Conservation (phyloP, 2,888 invertebrate species). For the Willowsia nigromaculata region DNA sequence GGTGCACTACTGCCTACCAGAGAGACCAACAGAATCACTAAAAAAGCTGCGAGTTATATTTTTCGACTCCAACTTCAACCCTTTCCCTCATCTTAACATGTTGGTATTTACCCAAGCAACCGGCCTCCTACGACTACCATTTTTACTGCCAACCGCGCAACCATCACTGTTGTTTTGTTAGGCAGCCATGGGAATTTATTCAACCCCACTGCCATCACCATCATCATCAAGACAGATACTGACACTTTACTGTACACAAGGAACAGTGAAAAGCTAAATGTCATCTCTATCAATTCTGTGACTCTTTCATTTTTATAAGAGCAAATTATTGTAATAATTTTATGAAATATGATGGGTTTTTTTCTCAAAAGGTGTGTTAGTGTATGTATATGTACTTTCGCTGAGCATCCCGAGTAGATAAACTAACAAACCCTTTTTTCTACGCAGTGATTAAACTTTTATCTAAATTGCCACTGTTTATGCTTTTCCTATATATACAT, state of each 20-base stretch:
- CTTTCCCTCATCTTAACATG: neutral
- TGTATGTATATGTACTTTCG: neutral
- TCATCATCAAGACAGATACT: conserved; percentile 2
- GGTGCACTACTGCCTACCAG: conserved; percentile 18
- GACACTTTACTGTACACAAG: neutral
- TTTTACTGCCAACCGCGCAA: neutral
- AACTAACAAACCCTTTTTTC: neutral
- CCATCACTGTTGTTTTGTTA: conserved; percentile 9
- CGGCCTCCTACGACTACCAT: neutral
- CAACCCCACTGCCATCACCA: neutral
- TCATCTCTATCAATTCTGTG: neutral
- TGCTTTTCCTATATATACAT: neutral
- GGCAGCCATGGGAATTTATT: conserved; percentile 51
- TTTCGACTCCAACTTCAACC: conserved; percentile 12
- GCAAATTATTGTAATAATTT: conserved; percentile 31
- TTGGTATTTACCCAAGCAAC: conserved; percentile 22
- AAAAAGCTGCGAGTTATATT: neutral
- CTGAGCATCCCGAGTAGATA: conserved; percentile 10
- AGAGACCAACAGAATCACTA: neutral
- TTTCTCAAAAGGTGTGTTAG: neutral
- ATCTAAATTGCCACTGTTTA: conserved; percentile 47
- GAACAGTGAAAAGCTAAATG: conserved; percentile 19
- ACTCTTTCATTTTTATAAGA: conserved; percentile 12
- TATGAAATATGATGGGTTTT: conserved; percentile 13
- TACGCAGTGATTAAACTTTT: conserved; percentile 24